Evolutionary conservation across 2,113 vertebrate genomes (phyloP), one percentile per base, ranked within the genome.

Genomic region (Seriola quinqueradiata): DNA sequence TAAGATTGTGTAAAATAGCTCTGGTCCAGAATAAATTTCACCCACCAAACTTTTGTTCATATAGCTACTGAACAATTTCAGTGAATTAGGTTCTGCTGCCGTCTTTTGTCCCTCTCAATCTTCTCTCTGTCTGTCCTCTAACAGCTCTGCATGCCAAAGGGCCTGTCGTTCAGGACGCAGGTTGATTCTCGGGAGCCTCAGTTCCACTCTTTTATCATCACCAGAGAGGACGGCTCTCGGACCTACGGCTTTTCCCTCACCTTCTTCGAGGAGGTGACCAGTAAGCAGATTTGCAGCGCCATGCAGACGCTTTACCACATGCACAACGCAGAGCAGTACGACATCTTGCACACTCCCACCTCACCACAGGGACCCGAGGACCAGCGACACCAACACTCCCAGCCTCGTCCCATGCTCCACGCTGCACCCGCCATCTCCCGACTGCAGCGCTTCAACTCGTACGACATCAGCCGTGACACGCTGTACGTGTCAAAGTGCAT

Each of bases 261-360:
- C 0, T 99, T 99, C 95, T 99, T 97, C 65, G 98, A 99, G 93
- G 98, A 99, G 87, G 98, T 99, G 95, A 98, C 97, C 90, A 99
- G 98, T 93, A 98, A 98, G 92, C 98, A 99, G 96, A 99, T 99
- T 95, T 99, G 98, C 95, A 98, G 97, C 63, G 98, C 98, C 63
- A 99, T 99, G 98, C 98, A 99, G 95, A 99, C 98, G 0, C 95
- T 99, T 65, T 99, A 99, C 92, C 98, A 99, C 89, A 99, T 99
- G 98, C 98, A 99, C 96, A 99, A 99, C 11, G 98, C 97, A 25
- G 98, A 99, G 83, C 95, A 96, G 90, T 99, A 97, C 72, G 97
- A 99, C 93, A 97, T 98, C 87, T 95, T 98, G 80, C 96, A 96
- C 90, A 93, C 95, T 3, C 92, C 92, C 40, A 90, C 90, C 59